These are phyloP conservation scores for Incurvaria masculella DNA, from an alignment of 2,888 invertebrate genomes.

Conservation along the genomic window DNA sequence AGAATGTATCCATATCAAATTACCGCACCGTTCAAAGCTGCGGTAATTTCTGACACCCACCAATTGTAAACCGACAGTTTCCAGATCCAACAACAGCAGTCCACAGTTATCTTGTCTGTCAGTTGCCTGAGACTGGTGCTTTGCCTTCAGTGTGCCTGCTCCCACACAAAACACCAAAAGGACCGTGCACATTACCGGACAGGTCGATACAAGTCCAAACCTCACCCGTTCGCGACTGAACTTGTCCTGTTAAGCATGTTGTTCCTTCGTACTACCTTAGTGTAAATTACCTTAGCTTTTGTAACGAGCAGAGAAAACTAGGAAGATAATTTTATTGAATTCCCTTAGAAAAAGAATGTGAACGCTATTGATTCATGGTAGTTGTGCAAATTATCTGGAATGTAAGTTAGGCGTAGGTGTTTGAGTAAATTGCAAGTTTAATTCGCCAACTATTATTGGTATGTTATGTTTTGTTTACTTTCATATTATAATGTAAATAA, in stretches of 20 bases:
- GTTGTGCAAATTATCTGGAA: not conserved
- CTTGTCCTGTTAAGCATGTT: too few relatives aligned
- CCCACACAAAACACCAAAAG: not conserved
- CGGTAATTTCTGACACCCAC: too few relatives aligned
- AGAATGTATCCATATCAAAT: not conserved
- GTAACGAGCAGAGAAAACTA: constrained; percentile 27
- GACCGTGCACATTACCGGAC: too few relatives aligned
- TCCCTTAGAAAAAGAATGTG: not conserved
- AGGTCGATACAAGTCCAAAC: too few relatives aligned
- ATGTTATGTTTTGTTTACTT: constrained; percentile 55
- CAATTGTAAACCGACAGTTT: too few relatives aligned
- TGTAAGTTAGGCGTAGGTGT: not conserved
- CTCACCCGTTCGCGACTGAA: too few relatives aligned
- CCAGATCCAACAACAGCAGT: too few relatives aligned
- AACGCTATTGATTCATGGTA: too few relatives aligned
- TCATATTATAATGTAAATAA: constrained; percentile 55
- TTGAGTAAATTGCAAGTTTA: not conserved
- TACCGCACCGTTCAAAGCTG: too few relatives aligned
- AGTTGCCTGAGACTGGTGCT: not conserved
- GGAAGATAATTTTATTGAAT: constrained; percentile 1
- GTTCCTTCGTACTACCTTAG: not conserved
- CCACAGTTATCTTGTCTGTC: too few relatives aligned
- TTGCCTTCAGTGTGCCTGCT: not conserved
- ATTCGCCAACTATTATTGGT: constrained; percentile 34
- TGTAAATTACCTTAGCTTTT: constrained; percentile 36